Conservation (phyloP, 1,140 invertebrate species). For the Achroia grisella region DNA sequence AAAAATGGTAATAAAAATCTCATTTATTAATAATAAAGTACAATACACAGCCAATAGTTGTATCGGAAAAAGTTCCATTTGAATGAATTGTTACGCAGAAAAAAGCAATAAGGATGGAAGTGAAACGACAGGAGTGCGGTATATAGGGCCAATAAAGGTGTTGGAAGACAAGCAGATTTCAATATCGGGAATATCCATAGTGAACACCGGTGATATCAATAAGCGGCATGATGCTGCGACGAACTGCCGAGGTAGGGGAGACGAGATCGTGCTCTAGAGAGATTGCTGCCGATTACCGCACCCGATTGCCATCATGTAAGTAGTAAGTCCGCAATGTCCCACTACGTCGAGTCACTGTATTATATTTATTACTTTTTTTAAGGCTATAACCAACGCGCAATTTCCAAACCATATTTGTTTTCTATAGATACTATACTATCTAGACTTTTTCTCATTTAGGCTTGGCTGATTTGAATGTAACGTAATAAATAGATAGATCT, state of each 20-base stretch:
- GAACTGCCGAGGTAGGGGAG: conserved; percentile 27
- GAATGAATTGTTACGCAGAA: conserved; percentile 21
- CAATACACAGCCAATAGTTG: conserved; percentile 27
- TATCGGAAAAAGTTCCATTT: conserved; percentile 16
- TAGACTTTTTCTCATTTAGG: no score
- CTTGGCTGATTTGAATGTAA: no score
- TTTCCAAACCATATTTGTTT: no score
- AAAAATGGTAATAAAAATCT: no score
- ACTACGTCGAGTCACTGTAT: not conserved
- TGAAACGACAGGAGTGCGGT: conserved; percentile 17
- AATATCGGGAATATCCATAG: conserved; percentile 44
- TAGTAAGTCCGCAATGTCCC: not conserved
- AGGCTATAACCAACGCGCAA: no score
- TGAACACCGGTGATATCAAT: conserved; percentile 30
- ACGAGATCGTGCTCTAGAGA: conserved; percentile 27
- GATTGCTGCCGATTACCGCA: conserved; percentile 38
- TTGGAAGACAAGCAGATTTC: conserved; percentile 43
- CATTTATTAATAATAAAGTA: no score
- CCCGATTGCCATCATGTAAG: conserved; percentile 16
- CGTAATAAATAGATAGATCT: no score
- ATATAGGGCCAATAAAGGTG: conserved; percentile 21
- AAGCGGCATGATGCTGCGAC: conserved; percentile 23
- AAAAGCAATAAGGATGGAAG: conserved; percentile 30
- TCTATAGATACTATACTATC: no score
- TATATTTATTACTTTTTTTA: no score